Base-by-base conservation (phyloP, 2,888 invertebrate genomes). In the Leptinotarsa tumamoca region DNA sequence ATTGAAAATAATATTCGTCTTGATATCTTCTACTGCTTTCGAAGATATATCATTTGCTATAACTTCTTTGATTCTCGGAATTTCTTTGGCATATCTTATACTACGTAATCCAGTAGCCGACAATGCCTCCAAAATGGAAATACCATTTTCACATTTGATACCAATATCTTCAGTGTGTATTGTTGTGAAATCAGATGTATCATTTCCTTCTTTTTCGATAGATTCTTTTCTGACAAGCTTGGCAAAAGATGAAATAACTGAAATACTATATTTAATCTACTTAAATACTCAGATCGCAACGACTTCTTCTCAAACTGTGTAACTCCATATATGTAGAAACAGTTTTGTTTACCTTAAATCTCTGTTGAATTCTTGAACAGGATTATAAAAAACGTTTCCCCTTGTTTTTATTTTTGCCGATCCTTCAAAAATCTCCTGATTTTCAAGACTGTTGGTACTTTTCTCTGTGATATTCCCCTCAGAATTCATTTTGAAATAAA, bases 281-380 rank as follows among this genome's bases (percentile, higher is more conserved):
- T 21, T 21, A 63, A 33, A 58, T 23, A 58, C 15, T 54, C 54
- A 54, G 54, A 54, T 18, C 3, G 10, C n/a, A 54, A 18, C 54
- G 23, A 71, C 51, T n/a, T 70, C 15, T 10, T 33, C 14, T 43
- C 10, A 0, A 43, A 10, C 3, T 2, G 43, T 43, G 43, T 10
- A 43, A 43, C 1, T 7, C 2, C 2, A 10, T 13, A 43, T 43
- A 13, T 43, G 43, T 43, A 27, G 21, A 43, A 23, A 63, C 15
- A 27, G 18, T 5, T 18, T n/a, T 4, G 27, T 68, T 75, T 84
- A 91, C 91, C 93, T 95, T 69, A 99, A 89, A 89, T 99, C 99
- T 80, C 99, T 91, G 87, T 99, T 99, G 85, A 99, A 99, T 88
- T 99, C 98, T 88, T 98, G 98, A 1, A 99, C 99, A 0, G 98